Percentiles rank a stretch among this genome's conserved stretches.
These are phyloP conservation scores for Aporophyla lueneburgensis DNA, from an alignment of 2,888 invertebrate species.

Conservation along the genomic window DNA sequence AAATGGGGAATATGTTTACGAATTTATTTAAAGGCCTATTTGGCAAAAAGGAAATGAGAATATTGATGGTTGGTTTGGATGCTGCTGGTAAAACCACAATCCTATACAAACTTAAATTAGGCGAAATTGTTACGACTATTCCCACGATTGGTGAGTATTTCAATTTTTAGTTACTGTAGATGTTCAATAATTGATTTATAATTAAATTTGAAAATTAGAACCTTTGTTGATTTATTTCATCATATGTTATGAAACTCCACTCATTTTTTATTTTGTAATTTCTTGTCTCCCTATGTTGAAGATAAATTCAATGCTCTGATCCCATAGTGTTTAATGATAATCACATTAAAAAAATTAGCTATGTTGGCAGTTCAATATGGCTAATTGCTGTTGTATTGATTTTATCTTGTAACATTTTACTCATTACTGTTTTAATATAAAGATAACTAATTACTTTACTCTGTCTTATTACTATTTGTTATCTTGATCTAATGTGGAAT, in stretches of 20 bases:
- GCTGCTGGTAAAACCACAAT: conserved; percentile 99
- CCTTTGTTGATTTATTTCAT: conserved; percentile 38
- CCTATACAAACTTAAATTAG: conserved; percentile 99
- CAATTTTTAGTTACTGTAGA: conserved; percentile 16
- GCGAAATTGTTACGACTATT: conserved; percentile 99
- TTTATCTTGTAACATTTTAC: conserved; percentile 36
- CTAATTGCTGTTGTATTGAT: conserved; percentile 49
- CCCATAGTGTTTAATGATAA: background rate
- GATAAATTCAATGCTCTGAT: conserved; percentile 10
- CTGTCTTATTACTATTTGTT: conserved; percentile 4
- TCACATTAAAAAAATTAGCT: conserved; percentile 11
- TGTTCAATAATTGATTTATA: conserved; percentile 5
- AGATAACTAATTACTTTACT: conserved; percentile 34
- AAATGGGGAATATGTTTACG: conserved; percentile 99
- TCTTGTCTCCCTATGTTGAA: conserved; percentile 16
- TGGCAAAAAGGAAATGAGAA: conserved; percentile 99
- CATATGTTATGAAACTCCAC: background rate
- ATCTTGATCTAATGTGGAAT: conserved; percentile 10
- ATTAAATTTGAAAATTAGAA: conserved; percentile 14
- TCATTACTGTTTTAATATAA: conserved; percentile 7
- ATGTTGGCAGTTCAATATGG: conserved; percentile 33
- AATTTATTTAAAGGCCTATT: conserved; percentile 99
- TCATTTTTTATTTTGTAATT: background rate
- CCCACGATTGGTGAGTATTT: conserved; percentile 98
- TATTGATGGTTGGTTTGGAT: conserved; percentile 99